A percentile compares a stretch with the other conserved stretches of the same genome.
Evolutionary conservation across 2,888 invertebrate genomes (phyloP).

Genomic region (Corythucha ciliata): DNA sequence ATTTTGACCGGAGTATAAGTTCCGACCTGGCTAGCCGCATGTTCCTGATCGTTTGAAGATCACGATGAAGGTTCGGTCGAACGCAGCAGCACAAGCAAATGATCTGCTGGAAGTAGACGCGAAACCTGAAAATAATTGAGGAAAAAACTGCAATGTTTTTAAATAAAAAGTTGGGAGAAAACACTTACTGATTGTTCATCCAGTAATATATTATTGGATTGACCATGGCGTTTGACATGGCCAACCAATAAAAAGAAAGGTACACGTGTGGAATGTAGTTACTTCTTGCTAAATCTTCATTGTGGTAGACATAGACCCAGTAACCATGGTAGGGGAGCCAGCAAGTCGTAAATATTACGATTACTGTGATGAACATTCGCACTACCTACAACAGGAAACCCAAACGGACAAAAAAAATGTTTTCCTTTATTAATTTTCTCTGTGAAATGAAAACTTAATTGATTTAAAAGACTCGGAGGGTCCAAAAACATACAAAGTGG

Average conservation of each 20-base stretch:
- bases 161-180: not conserved
- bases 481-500: too few relatives aligned
- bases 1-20: conserved; percentile 33
- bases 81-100: conserved; percentile 40
- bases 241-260: conserved; percentile 47
- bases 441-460: too few relatives aligned
- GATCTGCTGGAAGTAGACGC: conserved; percentile 41
- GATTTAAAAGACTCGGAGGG: not conserved
- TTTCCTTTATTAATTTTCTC: too few relatives aligned
- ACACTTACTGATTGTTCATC: conserved; percentile 45
- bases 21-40: conserved; percentile 30
- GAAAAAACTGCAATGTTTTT: not conserved
- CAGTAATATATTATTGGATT: conserved; percentile 51
- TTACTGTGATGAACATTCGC: conserved; percentile 48
- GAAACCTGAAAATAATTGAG: conserved; percentile 38
- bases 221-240: conserved; percentile 51
- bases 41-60: conserved; percentile 27
- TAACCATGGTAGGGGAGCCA: conserved; percentile 50
- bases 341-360: conserved; percentile 46
- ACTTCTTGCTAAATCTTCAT: conserved; percentile 39
- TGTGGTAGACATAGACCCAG: conserved; percentile 45
- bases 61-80: conserved; percentile 24
- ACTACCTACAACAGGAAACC: conserved; percentile 47
- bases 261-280: conserved; percentile 46
- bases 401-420: too few relatives aligned